Evolutionary conservation across 2,888 invertebrate species (phyloP), one percentile per base, ranked within the genome.

Genomic region (Nomada lathburiana): DNA sequence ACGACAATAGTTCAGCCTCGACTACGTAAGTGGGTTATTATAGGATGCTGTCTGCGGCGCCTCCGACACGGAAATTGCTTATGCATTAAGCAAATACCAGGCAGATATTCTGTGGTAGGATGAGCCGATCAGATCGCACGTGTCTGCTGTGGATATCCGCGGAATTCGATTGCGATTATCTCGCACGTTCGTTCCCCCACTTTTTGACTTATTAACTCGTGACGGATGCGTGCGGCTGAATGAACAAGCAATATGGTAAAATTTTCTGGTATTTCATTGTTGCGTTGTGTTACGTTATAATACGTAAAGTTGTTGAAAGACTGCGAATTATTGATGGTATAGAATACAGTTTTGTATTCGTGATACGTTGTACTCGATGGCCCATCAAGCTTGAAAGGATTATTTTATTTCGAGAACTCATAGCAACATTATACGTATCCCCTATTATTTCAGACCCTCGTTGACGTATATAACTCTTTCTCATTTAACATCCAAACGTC

Each of bases 11-110:
- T 90, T 90, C 85, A 88, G 90, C 86, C 82, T 75, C 78, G 84
- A 80, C 78, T 77, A 80, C 75, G 88, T 91, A 92, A 92, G 91
- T 91, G 90, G 90, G 89, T 92, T 91, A 90, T 92, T 92, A 92
- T 91, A 91, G 90, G 90, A 90, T 89, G 90, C 90, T 90, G 90
- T 91, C 90, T 91, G 89, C 86, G 86, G 85, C 84, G 86, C 87
- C 86, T 89, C 89, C 89, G 88, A 89, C 85, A 86, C 91, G 92
- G 91, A 92, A 92, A 92, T 92, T 92, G 92, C 92, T 92, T 90
- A 91, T 92, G 91, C 91, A 91, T 92, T 92, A 90, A 90, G 90
- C 90, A 91, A 92, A 92, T 91, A 91, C 87, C 88, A 88, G 88
- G 86, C 88, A 88, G 89, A 90, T 88, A 89, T 91, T 85, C 86